Base-by-base conservation (phyloP, 1,140 invertebrate genomes). In the Psilanteris sp. region DNA sequence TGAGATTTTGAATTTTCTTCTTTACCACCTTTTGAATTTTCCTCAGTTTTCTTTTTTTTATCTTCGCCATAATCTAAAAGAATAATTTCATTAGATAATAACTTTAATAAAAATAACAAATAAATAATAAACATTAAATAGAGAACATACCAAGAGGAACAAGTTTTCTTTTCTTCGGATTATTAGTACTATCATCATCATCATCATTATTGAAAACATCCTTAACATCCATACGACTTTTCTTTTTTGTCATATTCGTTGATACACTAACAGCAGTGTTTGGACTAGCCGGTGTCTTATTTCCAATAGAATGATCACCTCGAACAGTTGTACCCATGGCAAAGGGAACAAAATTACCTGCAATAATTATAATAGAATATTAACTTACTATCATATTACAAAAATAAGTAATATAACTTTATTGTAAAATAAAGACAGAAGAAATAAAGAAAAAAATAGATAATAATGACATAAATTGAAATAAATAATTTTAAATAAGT, bases 121-220 rank as follows among this genome's bases (percentile, higher is more conserved):
- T n/a, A n/a, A n/a, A n/a, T n/a, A n/a, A n/a, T n/a, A n/a, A n/a
- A n/a, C n/a, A n/a, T n/a, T n/a, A n/a, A n/a, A n/a, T n/a, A n/a
- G n/a, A n/a, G n/a, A n/a, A n/a, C n/a, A 77, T 83, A 94, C 93
- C 94, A 79, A 96, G 86, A 74, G 94, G 94, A 81, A 96, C 94
- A 37, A 96, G 89, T 90, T 96, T 96, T 76, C 95, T 89, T 89
- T 95, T 95, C 81, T 95, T 95, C 31, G 90, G 84, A 70, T 89
- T 89, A 75, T 89, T 91, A 34, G 86, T 83, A 71, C 90, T 92
- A 39, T 95, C 93, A 72, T 95, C 94, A 80, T 96, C 95, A 75
- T 97, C 96, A 74, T 96, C 95, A 57, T 94, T 95, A 86, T 96
- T 97, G 81, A 97, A 97, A 1, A 97, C 95, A 78, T 97, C 96